Evolutionary conservation across 1,140 invertebrate species (phyloP), one percentile per base, ranked within the genome.

Genomic region (Polyergus mexicanus): DNA sequence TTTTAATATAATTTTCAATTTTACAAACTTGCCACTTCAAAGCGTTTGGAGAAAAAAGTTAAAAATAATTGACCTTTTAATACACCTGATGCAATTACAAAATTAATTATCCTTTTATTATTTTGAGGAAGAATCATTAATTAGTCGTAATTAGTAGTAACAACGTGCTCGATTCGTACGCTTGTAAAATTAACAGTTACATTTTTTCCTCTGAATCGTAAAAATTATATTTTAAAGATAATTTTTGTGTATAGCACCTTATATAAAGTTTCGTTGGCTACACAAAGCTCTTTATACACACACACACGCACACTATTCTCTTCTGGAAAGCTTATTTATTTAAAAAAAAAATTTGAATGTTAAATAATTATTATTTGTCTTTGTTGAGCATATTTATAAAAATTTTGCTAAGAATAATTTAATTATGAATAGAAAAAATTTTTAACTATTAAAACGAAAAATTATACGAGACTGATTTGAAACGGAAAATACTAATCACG

Each of bases 51-150:
- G 56, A 81, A 66, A 81, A 81, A 74, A 74, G 25, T 74, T 83
- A 47, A 62, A 72, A 83, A 72, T 38, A 41, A 22, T 35, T n/a
- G 69, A 69, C 22, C 69, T 54, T 41, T 35, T 47, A 25, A 35
- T 22, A 69, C 63, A 38, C 13, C 19, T 44, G 78, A 58, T 35
- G 68, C 68, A 83, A 72, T 81, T 81, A 72, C 22, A 74, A 60
- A 25, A 25, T 47, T 62, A 74, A 83, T 83, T 83, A 81, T 72
- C 38, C 13, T 74, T 47, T 72, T 81, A 74, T 83, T 81, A 81
- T 32, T 3, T 28, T 71, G 32, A 13, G 11, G 13, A 44, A 83
- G 11, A 72, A n/a, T n/a, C n/a, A 62, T 83, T 83, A 47, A 32
- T 32, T 32, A 32, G 32, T 32, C 32, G 41, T 83, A 83, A 83